A percentile compares a stretch with the other conserved stretches of the same genome.
Evolutionary conservation across 2,888 invertebrate genomes (phyloP).

Genomic region (Phania funesta): DNA sequence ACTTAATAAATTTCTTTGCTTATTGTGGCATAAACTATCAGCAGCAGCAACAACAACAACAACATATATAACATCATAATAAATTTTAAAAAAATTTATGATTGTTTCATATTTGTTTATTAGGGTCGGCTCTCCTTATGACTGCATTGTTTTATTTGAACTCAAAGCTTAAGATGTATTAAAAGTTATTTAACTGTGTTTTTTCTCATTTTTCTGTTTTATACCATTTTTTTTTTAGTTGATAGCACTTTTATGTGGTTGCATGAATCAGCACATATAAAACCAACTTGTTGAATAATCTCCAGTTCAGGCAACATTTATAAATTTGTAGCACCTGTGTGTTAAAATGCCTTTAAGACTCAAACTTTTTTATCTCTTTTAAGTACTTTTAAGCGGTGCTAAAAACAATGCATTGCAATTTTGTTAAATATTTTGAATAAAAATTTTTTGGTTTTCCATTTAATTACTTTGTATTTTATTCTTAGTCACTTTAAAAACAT

Average conservation of each 20-base stretch:
- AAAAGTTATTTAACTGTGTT: neutral
- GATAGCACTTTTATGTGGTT: neutral
- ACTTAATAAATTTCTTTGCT: neutral
- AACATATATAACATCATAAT: neutral
- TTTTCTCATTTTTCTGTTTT: neutral
- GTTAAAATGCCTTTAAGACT: neutral
- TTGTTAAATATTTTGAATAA: neutral
- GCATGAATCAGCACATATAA: neutral
- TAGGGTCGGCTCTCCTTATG: neutral
- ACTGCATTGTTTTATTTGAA: neutral
- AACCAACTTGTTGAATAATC: constrained; percentile 11
- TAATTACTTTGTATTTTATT: neutral
- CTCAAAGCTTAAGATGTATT: neutral
- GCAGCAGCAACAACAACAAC: neutral
- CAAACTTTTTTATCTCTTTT: constrained; percentile 1
- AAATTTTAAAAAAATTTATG: neutral
- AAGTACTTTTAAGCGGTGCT: too few species aligned
- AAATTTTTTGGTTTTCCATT: neutral
- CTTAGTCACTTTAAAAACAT: constrained; percentile 21
- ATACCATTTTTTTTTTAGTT: neutral
- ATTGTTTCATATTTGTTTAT: constrained; percentile 2
- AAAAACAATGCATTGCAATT: neutral
- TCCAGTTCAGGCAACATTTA: neutral
- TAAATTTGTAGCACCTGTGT: neutral
- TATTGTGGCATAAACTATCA: neutral